A percentile compares a stretch with the other conserved stretches of the same genome.
Conservation (phyloP, 2,113 vertebrate genomes). For the Martes martes region DNA sequence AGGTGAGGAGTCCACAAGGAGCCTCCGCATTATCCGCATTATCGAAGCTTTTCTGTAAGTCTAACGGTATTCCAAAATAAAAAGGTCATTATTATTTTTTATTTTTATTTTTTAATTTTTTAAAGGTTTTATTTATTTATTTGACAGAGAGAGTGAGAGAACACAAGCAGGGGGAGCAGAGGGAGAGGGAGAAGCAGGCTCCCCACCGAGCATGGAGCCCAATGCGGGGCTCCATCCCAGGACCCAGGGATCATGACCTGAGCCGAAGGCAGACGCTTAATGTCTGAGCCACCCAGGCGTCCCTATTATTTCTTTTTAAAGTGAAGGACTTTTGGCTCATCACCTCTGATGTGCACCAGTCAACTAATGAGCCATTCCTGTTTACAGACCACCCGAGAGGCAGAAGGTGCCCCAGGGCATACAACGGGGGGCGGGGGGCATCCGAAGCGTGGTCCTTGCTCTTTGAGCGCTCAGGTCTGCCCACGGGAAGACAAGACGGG, state of each 20-base stretch:
- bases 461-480: background rate
- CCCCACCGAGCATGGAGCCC: no score
- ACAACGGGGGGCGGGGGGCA: no score
- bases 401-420: accelerated
- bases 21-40: background rate
- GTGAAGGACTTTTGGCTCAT: background rate
- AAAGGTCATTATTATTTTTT: background rate
- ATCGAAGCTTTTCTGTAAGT: background rate
- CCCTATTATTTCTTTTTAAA: background rate
- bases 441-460: background rate
- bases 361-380: background rate
- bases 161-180: no score
- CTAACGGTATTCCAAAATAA: background rate
- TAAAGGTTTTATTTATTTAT: no score
- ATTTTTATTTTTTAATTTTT: no score
- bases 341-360: background rate
- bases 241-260: no score
- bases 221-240: no score
- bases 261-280: no score
- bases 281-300: no score
- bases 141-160: no score
- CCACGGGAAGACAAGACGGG: background rate
- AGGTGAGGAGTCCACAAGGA: background rate
- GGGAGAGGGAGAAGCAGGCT: no score
- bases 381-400: background rate